These are phyloP conservation scores for Hipparchia semele DNA, from an alignment of 2,888 invertebrate species.

Conservation along the genomic window DNA sequence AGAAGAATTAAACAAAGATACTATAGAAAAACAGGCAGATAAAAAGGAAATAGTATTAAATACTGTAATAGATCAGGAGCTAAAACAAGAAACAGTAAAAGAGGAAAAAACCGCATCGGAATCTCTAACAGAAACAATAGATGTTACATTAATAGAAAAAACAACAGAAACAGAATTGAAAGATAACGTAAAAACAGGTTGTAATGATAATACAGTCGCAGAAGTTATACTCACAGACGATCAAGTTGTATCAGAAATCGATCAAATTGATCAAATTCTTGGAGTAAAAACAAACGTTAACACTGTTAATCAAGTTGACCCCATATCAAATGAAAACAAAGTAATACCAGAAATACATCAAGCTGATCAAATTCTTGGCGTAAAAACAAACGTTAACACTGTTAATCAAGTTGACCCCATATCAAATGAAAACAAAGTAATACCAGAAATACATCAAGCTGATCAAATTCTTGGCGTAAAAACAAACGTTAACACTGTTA, in stretches of 20 bases:
- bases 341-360: no score
- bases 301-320: slow-evolving; percentile 11
- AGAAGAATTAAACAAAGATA: background rate
- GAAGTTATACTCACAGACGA: background rate
- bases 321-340: background rate
- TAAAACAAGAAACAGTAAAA: slow-evolving; percentile 26
- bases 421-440: background rate
- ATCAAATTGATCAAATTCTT: background rate
- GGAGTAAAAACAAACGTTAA: background rate
- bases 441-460: background rate
- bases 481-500: slow-evolving; percentile 7
- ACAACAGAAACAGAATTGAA: background rate
- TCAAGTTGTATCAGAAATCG: slow-evolving; percentile 4
- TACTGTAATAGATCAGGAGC: background rate
- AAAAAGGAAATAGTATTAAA: slow-evolving; percentile 11
- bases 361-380: background rate
- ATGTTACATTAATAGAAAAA: background rate
- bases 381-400: slow-evolving; percentile 5
- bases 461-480: background rate
- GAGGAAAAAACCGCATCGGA: background rate
- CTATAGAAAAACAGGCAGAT: slow-evolving; percentile 36
- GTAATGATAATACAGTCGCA: background rate
- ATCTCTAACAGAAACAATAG: background rate
- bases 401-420: slow-evolving; percentile 8
- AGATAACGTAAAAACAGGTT: slow-evolving; percentile 3